These are phyloP conservation scores for Apotomis capreana DNA, from an alignment of 2,888 invertebrate genomes.

Conservation along the genomic window DNA sequence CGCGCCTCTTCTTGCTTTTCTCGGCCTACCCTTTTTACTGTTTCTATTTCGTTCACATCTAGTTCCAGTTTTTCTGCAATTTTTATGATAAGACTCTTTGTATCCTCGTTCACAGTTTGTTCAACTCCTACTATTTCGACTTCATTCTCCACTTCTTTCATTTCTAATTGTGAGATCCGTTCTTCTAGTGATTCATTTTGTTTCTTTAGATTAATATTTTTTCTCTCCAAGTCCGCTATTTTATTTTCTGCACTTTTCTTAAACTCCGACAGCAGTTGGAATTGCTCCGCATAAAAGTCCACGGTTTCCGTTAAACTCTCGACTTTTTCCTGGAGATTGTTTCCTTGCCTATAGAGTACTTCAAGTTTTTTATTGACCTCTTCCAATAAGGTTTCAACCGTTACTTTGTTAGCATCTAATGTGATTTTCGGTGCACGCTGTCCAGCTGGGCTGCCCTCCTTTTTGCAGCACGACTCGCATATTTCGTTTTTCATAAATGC, in stretches of 20 bases:
- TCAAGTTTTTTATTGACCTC: conserved; percentile 11
- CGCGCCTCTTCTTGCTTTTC: no score
- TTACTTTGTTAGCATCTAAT: not conserved
- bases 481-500: no score
- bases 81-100: not conserved
- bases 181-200: not conserved
- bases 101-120: not conserved
- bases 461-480: no score
- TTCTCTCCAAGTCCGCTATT: conserved; percentile 7
- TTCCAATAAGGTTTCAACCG: not conserved
- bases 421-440: conserved; percentile 5
- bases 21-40: no score
- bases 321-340: not conserved
- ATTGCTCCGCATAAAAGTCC: conserved; percentile 7
- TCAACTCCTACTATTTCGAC: conserved; percentile 11
- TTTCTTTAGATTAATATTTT: conserved; percentile 5
- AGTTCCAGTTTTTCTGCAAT: conserved; percentile 3
- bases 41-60: not conserved
- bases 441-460: no score
- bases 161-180: no score
- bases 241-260: conserved; percentile 30
- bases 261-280: conserved; percentile 17
- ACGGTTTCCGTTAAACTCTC: not conserved
- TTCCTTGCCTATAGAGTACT: not conserved
- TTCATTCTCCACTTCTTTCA: not conserved